These are phyloP conservation scores for Corella eumyota DNA, from an alignment of 23 tunicate genomes.

Conservation along the genomic window DNA sequence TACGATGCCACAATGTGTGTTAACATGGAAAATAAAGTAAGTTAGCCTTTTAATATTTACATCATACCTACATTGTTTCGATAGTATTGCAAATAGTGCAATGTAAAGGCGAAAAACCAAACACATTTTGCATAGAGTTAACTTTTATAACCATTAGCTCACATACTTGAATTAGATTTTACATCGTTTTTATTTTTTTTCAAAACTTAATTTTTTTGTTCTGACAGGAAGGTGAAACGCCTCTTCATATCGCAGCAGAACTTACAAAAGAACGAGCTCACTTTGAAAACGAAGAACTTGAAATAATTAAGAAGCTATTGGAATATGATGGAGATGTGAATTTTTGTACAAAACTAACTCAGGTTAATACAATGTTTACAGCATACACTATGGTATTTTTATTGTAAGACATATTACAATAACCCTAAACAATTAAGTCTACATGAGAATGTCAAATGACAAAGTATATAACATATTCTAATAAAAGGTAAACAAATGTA, in stretches of 20 bases:
- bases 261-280: conserved; percentile 53
- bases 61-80: not conserved
- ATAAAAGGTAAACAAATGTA: no score
- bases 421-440: no score
- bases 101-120: not conserved
- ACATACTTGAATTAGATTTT: no score
- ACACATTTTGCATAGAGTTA: no score
- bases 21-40: conserved; percentile 77
- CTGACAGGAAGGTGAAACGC: conserved; percentile 95
- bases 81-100: not conserved
- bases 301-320: conserved; percentile 36
- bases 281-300: conserved; percentile 49
- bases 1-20: conserved; percentile 68
- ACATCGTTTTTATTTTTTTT: no score
- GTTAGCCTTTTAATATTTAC: not conserved
- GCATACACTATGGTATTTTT: no score
- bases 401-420: no score
- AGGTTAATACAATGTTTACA: conserved; percentile 10
- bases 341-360: conserved; percentile 63
- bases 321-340: conserved; percentile 70
- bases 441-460: no score
- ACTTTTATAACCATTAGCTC: no score
- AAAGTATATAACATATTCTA: no score
- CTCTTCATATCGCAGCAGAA: conserved; percentile 78
- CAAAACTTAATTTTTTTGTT: no score